Evolutionary conservation across 2,888 invertebrate species (phyloP).

Genomic region (Tiphia femorata): DNA sequence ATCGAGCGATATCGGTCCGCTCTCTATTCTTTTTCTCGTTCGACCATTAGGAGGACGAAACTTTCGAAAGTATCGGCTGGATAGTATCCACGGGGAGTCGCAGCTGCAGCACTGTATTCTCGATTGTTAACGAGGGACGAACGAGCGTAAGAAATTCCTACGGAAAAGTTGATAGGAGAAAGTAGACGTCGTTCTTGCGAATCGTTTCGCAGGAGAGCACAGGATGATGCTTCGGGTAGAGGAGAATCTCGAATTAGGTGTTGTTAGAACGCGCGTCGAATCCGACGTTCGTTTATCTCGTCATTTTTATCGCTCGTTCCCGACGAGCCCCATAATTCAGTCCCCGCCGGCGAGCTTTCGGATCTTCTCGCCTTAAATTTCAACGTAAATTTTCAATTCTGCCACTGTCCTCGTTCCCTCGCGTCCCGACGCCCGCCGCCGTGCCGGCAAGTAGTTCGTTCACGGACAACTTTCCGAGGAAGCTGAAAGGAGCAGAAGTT

Average conservation of each 20-base stretch:
- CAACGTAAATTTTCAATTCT: slow-evolving; percentile 41
- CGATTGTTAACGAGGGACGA: slow-evolving; percentile 23
- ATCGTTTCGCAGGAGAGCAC: no score
- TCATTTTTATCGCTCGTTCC: no score
- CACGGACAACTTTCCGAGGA: slow-evolving; percentile 38
- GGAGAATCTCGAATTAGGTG: no score
- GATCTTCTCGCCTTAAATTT: slow-evolving; percentile 26
- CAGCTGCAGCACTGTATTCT: slow-evolving; percentile 22
- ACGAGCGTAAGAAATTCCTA: slow-evolving; percentile 17
- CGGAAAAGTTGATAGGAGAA: slow-evolving; percentile 15
- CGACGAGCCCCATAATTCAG: no score
- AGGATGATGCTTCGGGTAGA: no score
- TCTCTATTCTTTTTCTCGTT: slow-evolving; percentile 8
- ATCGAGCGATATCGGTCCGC: no score
- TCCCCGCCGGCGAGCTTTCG: slow-evolving; percentile 24
- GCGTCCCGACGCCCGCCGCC: no score
- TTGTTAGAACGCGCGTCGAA: no score
- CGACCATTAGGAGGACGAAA: slow-evolving; percentile 16
- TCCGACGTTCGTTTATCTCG: no score
- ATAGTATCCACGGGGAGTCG: slow-evolving; percentile 6
- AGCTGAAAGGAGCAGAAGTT: slow-evolving; percentile 46
- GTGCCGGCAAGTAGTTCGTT: slow-evolving; percentile 24
- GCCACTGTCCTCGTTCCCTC: neutral
- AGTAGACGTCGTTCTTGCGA: no score
- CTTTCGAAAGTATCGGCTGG: slow-evolving; percentile 30